Conservation (phyloP, 2,888 invertebrate genomes). For the Stenoptilia bipunctidactyla region DNA sequence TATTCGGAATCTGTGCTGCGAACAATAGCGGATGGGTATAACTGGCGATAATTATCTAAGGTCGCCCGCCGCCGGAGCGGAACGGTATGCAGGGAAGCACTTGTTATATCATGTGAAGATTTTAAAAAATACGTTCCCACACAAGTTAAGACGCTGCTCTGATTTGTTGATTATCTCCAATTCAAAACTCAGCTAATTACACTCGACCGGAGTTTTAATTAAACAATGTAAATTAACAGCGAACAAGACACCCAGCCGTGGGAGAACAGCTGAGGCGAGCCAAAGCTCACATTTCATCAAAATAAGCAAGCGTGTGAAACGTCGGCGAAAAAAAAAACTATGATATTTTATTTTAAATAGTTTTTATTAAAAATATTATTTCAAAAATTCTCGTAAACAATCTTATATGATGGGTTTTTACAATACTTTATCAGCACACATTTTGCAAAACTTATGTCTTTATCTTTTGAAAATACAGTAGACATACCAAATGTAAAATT, state of each 20-base stretch:
- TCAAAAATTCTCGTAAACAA: conserved; percentile 23
- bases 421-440: conserved; percentile 15
- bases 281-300: no score
- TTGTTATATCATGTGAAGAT: conserved; percentile 66
- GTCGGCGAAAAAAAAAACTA: conserved; percentile 13
- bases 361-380: conserved; percentile 65
- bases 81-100: conserved; percentile 60
- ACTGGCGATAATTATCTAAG: conserved; percentile 62
- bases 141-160: conserved; percentile 35
- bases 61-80: conserved; percentile 49
- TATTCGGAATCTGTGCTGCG: conserved; percentile 45
- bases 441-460: no score
- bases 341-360: conserved; percentile 37
- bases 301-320: conserved; percentile 5
- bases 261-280: background rate
- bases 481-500: conserved; percentile 44
- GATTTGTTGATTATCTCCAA: conserved; percentile 31
- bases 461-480: conserved; percentile 33
- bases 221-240: conserved; percentile 31
- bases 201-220: conserved; percentile 48
- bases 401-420: conserved; percentile 11
- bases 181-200: conserved; percentile 39
- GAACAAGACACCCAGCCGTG: conserved; percentile 8
- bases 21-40: conserved; percentile 60
- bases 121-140: conserved; percentile 66